A percentile compares a stretch with the other conserved stretches of the same genome.
These are phyloP conservation scores for Phrynosoma platyrhinos DNA, from an alignment of 2,113 vertebrate species.

Conservation along the genomic window DNA sequence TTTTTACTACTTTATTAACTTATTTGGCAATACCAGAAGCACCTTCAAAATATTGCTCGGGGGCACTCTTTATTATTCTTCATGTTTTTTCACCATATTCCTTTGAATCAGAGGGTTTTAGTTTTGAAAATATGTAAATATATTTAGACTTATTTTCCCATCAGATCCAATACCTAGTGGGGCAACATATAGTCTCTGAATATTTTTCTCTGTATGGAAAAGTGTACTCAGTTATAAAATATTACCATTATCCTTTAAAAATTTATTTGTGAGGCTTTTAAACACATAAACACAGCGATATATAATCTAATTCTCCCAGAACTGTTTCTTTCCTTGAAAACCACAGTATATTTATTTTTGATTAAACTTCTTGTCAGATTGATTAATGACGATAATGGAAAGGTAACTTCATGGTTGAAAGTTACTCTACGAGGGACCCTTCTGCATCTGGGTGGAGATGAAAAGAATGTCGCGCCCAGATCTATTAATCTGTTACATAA, in stretches of 20 bases:
- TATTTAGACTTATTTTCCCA: constrained; percentile 77
- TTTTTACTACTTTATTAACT: constrained; percentile 80
- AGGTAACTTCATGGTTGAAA: not conserved
- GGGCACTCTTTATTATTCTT: constrained; percentile 67
- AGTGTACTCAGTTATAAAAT: not conserved
- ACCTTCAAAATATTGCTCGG: constrained; percentile 58
- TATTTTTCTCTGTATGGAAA: not conserved
- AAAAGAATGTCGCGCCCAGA: fast-evolving
- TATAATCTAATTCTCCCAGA: not conserved
- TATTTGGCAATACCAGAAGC: constrained; percentile 58
- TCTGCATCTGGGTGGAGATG: not conserved
- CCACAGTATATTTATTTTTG: not conserved
- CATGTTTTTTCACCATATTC: constrained; percentile 66
- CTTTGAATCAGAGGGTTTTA: constrained; percentile 78
- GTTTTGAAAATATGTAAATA: constrained; percentile 81
- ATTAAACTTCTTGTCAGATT: not conserved
- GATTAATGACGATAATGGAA: not conserved
- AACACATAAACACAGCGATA: fast-evolving
- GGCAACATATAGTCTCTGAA: not conserved
- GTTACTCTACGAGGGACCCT: not conserved
- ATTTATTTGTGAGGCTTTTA: not conserved
- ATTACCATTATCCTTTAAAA: fast-evolving
- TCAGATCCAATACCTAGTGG: constrained; percentile 24
- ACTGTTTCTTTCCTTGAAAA: not conserved
- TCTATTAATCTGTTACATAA: fast-evolving